A percentile compares a stretch with the other conserved stretches of the same genome.
Conservation (phyloP, 1,140 invertebrate genomes). For the Aphelenchoides avenae region DNA sequence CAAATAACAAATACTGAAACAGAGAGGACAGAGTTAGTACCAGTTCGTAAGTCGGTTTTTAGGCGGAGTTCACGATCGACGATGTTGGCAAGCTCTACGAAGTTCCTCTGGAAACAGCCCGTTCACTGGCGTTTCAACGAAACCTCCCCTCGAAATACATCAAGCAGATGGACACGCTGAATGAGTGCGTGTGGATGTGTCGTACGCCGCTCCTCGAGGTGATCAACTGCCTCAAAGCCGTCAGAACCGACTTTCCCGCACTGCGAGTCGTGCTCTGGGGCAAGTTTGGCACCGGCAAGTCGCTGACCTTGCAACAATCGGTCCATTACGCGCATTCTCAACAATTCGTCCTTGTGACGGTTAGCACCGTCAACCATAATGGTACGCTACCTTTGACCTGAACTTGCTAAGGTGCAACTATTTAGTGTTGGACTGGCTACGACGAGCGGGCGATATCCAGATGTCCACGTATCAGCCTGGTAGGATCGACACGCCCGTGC, state of each 20-base stretch:
- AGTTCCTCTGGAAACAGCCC: constrained; percentile 8
- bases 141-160: constrained; percentile 27
- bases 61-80: constrained; percentile 23
- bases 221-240: constrained; percentile 37
- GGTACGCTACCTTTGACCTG: constrained; percentile 26
- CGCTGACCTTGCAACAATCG: constrained; percentile 48
- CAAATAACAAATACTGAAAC: no score
- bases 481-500: constrained; percentile 45
- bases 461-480: constrained; percentile 46
- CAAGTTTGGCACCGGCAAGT: constrained; percentile 54
- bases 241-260: constrained; percentile 24
- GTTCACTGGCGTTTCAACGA: constrained; percentile 20
- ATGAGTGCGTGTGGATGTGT: constrained; percentile 48
- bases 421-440: constrained; percentile 2
- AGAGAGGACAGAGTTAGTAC: no score
- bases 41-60: no score
- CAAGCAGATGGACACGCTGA: constrained; percentile 50
- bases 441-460: constrained; percentile 37
- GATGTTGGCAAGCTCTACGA: constrained; percentile 46
- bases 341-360: constrained; percentile 42
- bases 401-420: not conserved
- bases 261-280: constrained; percentile 55
- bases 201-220: constrained; percentile 42
- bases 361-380: no score
- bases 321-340: constrained; percentile 45